Percentiles rank a stretch among this genome's conserved stretches.
Conservation (phyloP, 2,888 invertebrate species). For the Cynaeus angustus region DNA sequence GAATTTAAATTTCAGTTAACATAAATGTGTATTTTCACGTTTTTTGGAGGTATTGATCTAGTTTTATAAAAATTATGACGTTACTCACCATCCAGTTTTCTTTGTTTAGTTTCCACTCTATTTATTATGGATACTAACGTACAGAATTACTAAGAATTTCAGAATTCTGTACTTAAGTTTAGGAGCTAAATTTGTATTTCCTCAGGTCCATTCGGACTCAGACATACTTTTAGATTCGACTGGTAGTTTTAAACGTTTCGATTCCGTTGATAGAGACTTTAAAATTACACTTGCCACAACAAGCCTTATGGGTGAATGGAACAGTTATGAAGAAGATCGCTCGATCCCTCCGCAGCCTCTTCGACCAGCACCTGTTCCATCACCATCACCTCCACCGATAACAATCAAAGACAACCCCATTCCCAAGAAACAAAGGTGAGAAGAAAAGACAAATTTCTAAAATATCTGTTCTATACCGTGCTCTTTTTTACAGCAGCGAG, state of each 20-base stretch:
- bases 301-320: slow-evolving; percentile 64
- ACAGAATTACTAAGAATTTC: no score
- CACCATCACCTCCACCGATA: slow-evolving; percentile 55
- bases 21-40: no score
- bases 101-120: no score
- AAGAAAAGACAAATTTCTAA: neutral
- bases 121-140: no score
- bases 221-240: slow-evolving; percentile 77
- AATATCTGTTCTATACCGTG: neutral
- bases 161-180: no score
- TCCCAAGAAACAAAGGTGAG: slow-evolving; percentile 45
- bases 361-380: slow-evolving; percentile 75
- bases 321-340: slow-evolving; percentile 58
- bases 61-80: no score
- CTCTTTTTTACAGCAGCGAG: slow-evolving; percentile 32
- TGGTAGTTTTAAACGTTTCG: slow-evolving; percentile 80
- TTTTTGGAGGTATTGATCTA: no score
- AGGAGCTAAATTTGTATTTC: no score
- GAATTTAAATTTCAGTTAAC: no score
- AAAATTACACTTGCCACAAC: slow-evolving; percentile 72
- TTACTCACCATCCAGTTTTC: no score
- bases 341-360: slow-evolving; percentile 80
- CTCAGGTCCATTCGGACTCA: slow-evolving; percentile 79
- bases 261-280: slow-evolving; percentile 76
- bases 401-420: slow-evolving; percentile 22